A percentile compares a stretch with the other conserved stretches of the same genome.
Conservation (phyloP, 2,797 vertebrate genomes). For the Sciurus vulgaris region DNA sequence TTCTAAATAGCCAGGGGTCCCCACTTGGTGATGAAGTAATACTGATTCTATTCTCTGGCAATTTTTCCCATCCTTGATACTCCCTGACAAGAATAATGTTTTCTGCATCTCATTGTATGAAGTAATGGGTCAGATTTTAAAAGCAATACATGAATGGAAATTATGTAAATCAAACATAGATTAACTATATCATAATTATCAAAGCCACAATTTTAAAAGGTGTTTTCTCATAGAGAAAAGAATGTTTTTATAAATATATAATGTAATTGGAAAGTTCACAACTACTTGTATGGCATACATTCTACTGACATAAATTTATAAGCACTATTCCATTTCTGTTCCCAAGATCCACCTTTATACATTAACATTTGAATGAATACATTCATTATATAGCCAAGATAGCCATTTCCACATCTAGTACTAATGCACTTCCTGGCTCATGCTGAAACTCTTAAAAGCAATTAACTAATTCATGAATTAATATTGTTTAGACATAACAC, state of each 20-base stretch:
- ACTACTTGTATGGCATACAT: background rate
- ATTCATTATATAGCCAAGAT: slow-evolving; percentile 34
- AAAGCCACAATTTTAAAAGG: slow-evolving; percentile 4
- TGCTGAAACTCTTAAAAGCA: slow-evolving; percentile 65
- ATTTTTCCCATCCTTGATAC: background rate
- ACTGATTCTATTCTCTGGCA: background rate
- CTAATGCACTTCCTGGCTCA: slow-evolving; percentile 72
- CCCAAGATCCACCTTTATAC: background rate
- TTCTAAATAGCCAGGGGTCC: slow-evolving; percentile 5
- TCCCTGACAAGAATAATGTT: background rate
- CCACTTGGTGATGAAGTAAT: background rate
- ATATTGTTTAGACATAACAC: slow-evolving; percentile 54
- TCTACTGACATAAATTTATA: slow-evolving; percentile 26
- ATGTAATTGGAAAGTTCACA: slow-evolving; percentile 28
- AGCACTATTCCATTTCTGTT: slow-evolving; percentile 12
- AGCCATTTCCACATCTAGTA: slow-evolving; percentile 48
- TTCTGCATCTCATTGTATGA: background rate
- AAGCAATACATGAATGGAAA: slow-evolving; percentile 6
- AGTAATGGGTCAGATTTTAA: background rate
- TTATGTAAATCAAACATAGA: background rate
- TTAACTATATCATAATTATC: background rate
- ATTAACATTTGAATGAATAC: slow-evolving; percentile 59
- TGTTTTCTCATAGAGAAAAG: slow-evolving; percentile 33
- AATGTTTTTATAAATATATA: slow-evolving; percentile 39
- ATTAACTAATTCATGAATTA: slow-evolving; percentile 73